Evolutionary conservation across 2,888 invertebrate species (phyloP), one percentile per base, ranked within the genome.

Genomic region (Chymomyza caudatula): DNA sequence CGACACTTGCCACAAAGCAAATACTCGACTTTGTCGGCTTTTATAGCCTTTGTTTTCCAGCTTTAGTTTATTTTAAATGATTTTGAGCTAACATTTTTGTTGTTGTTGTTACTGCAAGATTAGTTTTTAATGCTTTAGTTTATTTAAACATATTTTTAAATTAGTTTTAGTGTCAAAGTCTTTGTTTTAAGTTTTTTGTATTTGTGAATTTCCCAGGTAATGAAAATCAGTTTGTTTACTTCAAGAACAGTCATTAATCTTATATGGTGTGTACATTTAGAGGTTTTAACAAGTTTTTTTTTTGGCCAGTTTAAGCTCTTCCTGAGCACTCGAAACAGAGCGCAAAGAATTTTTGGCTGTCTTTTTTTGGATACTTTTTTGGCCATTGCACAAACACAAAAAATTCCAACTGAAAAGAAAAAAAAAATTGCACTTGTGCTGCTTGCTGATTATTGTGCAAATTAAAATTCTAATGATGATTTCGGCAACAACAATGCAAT

Each of bases 381-480:
- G 62, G 63, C 57, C 54, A 42, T 62, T 76, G 74, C 71, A 66
- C 71, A 79, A 73, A 75, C 53, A 79, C 67, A 81, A 37, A 37
- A 37, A 11, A 37, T 37, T 37, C 2, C 11, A 37, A 37, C 8
- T 11, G 11, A 37, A 37, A 37, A 37, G 8, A 37, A n/a, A 37
- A 37, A 77, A 78, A 73, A 71, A 65, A 68, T 63, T 74, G 74
- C 56, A 65, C 58, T 25, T 59, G 17, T 17, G 2, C n/a, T 15
- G 19, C 13, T 52, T 57, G 67, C 47, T 81, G 80, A 72, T 80
- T 77, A 85, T 81, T 81, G 81, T 81, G 81, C 81, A 81, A 81
- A 81, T 83, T 76, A 84, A 85, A 84, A 85, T 84, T 82, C 82
- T 86, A 78, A 81, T 73, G 78, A 76, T 69, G 77, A 81, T 82